Base-by-base conservation (phyloP, 1,140 invertebrate genomes). In the Heliothis subflexa region DNA sequence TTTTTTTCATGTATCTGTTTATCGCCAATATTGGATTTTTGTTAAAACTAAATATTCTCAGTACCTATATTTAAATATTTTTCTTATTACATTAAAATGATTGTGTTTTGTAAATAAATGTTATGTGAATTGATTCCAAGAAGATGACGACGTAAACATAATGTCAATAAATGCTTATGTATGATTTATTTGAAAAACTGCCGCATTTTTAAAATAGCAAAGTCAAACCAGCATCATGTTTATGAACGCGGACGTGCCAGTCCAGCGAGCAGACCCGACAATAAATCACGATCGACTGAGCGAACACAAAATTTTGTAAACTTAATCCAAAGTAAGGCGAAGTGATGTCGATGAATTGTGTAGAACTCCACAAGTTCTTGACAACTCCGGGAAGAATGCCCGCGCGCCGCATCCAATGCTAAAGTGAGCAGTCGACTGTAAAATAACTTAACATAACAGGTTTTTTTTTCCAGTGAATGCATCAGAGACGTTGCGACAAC, bases 301-400 rank as follows among this genome's bases (percentile, higher is more conserved):
- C 78, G 79, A 50, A 83, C 78, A 84, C 72, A 75, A 81, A 85
- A 83, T 85, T 80, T 83, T 83, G 80, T 82, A 73, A 85, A 85
- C 79, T 85, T 82, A 84, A 84, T 84, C 80, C 72, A 52, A 84
- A 82, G 78, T 80, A 78, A 59, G 79, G 64, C 61, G 82, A 79
- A 79, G 77, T 79, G 71, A 80, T 85, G 80, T 52, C 81, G 73
- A 83, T 78, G 80, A 80, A 85, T 81, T 85, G 78, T 81, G 83
- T 72, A 82, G 73, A 85, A 71, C 62, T 83, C 77, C 28, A 62
- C 83, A 73, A 83, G 45, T 85, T 81, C 72, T 64, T 21, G 66
- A 77, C 78, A 86, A 86, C 70, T 83, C 64, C 16, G 78, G 59
- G 71, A 84, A 83, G 80, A 86, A 85, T 81, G 74, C 68, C 59